Evolutionary conservation across 2,797 vertebrate species (phyloP).

Genomic region (Petrocephalus sullivani): DNA sequence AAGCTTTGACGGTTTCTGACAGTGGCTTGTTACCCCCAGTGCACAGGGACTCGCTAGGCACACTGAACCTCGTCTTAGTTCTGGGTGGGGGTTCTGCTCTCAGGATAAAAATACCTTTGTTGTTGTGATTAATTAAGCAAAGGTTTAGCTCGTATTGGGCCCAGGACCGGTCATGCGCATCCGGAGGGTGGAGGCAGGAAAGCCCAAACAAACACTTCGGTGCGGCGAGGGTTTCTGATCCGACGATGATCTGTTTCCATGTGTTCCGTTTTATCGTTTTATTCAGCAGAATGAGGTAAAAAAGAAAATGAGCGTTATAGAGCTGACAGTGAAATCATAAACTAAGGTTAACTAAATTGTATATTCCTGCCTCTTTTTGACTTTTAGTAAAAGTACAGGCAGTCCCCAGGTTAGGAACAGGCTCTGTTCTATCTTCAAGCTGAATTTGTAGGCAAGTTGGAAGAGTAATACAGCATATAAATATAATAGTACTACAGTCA

Average conservation of each 20-base stretch:
- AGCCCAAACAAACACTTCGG: neutral
- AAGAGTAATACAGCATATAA: neutral
- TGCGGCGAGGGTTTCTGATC: neutral
- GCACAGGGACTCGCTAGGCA: neutral
- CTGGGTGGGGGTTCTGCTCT: neutral
- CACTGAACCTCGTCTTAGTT: neutral
- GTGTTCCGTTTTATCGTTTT: neutral
- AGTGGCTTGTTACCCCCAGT: neutral
- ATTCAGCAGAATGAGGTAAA: neutral
- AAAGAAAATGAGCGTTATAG: neutral
- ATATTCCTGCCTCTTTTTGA: neutral
- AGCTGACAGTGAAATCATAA: neutral
- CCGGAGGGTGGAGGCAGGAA: neutral
- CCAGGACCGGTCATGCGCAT: neutral
- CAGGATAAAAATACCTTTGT: neutral
- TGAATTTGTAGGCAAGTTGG: neutral
- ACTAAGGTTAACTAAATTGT: neutral
- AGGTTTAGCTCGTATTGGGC: neutral
- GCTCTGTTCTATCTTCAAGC: neutral
- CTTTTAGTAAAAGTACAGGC: neutral
- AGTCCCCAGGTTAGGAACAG: neutral
- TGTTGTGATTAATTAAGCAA: neutral
- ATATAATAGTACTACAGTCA: neutral
- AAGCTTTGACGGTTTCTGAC: neutral
- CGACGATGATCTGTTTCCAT: neutral